phyloP scores from a whole-genome alignment of 2,797 vertebrate species.

The Vultur gryphus region DNA sequence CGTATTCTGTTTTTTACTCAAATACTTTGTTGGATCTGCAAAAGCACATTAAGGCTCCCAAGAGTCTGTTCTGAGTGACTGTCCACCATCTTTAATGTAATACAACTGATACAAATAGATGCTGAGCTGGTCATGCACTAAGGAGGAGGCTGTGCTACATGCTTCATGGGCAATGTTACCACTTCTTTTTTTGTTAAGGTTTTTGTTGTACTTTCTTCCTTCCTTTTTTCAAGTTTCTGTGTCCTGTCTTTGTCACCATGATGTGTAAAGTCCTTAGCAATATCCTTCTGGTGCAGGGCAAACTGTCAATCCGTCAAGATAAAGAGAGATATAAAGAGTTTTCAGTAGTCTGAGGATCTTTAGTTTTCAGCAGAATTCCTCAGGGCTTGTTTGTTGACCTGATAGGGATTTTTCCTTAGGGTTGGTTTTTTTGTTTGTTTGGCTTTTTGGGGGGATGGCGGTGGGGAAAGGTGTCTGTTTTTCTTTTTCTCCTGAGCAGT shows the following conservation, averaged over 20 bases:
- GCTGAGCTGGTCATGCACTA: not conserved
- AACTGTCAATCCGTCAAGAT: not conserved
- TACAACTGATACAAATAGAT: not conserved
- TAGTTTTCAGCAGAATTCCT: not conserved
- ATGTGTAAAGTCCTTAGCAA: not conserved
- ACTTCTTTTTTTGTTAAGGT: not conserved
- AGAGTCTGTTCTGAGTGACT: not conserved
- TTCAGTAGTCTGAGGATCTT: not conserved
- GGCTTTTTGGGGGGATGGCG: rapidly evolving
- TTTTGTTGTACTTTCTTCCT: not conserved
- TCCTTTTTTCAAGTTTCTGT: not conserved
- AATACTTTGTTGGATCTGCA: not conserved
- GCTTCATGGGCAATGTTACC: not conserved
- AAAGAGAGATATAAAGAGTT: not conserved
- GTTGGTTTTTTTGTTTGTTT: not conserved
- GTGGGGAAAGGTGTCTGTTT: not conserved
- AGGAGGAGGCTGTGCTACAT: not conserved
- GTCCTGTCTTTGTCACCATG: not conserved
- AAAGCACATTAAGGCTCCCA: not conserved
- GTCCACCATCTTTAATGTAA: not conserved
- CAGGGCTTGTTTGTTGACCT: not conserved
- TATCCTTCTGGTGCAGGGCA: not conserved
- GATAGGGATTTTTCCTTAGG: not conserved
- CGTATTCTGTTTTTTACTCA: not conserved
- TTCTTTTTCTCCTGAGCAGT: not conserved